These are phyloP conservation scores for Mormoops blainvillei DNA, from an alignment of 2,113 vertebrate species.

Conservation along the genomic window DNA sequence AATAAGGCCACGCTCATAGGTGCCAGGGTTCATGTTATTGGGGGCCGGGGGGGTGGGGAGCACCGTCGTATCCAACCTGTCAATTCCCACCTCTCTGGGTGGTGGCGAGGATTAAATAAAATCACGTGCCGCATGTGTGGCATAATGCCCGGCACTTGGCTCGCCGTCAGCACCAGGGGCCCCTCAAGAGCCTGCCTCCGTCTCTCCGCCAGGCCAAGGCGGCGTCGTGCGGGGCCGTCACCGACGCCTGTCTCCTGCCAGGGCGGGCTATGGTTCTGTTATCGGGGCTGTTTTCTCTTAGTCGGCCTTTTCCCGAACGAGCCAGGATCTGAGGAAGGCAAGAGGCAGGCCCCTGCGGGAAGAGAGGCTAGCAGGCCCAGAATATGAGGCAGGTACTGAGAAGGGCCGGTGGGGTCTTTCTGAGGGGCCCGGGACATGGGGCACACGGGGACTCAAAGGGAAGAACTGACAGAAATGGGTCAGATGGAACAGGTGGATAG, in stretches of 20 bases:
- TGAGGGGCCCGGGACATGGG: neutral
- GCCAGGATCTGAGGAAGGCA: neutral
- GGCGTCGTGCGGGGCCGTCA: accelerated
- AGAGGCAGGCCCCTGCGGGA: neutral
- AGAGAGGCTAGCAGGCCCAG: accelerated
- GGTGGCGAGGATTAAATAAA: neutral
- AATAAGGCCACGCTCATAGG: neutral
- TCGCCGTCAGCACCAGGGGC: accelerated
- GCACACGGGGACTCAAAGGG: neutral
- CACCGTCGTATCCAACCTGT: neutral
- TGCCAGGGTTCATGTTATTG: neutral
- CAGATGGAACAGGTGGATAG: neutral
- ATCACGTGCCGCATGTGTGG: accelerated
- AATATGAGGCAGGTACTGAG: accelerated
- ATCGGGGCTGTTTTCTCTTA: neutral
- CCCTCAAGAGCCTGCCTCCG: neutral
- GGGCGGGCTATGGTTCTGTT: neutral
- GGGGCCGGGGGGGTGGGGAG: accelerated
- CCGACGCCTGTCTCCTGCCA: accelerated
- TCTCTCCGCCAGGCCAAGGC: neutral
- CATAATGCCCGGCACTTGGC: accelerated
- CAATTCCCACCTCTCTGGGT: neutral
- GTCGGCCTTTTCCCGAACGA: neutral
- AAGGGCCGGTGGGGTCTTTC: neutral
- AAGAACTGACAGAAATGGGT: no score